Base-by-base conservation (phyloP, 2,888 invertebrate species). In the Scelioninae gen. 2 region DNA sequence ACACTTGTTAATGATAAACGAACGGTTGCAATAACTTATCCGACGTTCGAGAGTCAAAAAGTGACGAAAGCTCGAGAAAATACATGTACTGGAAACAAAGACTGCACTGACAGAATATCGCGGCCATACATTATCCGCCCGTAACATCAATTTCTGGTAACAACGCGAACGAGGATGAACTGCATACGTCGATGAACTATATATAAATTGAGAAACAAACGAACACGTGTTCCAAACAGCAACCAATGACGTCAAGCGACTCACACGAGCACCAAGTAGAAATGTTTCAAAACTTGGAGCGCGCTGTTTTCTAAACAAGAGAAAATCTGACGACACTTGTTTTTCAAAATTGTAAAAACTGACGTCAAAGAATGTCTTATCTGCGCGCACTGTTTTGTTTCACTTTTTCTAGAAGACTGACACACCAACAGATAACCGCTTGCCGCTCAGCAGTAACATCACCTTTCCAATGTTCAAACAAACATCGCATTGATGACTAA, bases 211-310 rank as follows among this genome's bases (percentile, higher is more conserved):
- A 48, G 55, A 61, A 69, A 61, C 69, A 55, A 35, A 46, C 7
- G 58, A 70, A 50, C 63, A 64, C 63, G 58, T 64, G 63, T 52
- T 70, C 43, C 10, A 18, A 52, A 57, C 57, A 11, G 41, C 43
- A 37, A 41, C 15, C 7, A 41, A 19, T 70, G 69, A 70, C 69
- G 69, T 70, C 69, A 70, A 63, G 48, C 46, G 25, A 67, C 57
- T 58, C 48, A 43, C 58, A 46, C 22, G 5, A 46, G 63, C 50
- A 31, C 7, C 28, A 19, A 33, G 52, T 64, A 33, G 43, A 43
- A 31, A 16, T 22, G 22, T 60, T 60, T 60, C 13, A 9, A 50
- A 41, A 46, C 28, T 46, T 4, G 2, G 39, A 10, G 5, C 7
- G 16, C 39, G n/a, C 43, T 68, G 58, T 58, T 68, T 68, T 37